Percentiles rank a stretch among this genome's conserved stretches.
Evolutionary conservation across 2,113 vertebrate genomes (phyloP).

Genomic region (Fulmarus glacialis): DNA sequence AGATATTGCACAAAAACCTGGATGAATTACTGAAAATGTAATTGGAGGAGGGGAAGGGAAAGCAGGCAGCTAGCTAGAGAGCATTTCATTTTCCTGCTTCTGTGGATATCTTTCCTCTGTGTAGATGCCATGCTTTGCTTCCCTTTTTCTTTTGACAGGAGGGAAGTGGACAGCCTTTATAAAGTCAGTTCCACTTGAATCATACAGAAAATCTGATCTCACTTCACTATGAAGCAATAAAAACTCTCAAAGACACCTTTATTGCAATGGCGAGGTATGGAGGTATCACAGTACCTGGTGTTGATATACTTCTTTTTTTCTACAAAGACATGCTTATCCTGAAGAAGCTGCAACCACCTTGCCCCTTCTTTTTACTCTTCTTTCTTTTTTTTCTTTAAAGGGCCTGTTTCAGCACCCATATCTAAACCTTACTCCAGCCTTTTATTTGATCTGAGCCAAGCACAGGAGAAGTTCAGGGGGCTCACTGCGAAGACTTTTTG

Average conservation of each 20-base stretch:
- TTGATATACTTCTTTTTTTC: background rate
- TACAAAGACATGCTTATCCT: background rate
- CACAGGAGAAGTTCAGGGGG: background rate
- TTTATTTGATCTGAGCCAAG: background rate
- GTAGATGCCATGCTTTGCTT: background rate
- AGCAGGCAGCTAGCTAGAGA: background rate
- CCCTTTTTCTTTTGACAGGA: background rate
- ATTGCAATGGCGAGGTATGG: background rate
- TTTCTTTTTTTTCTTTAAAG: background rate
- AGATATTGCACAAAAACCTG: background rate
- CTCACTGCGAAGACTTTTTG: background rate
- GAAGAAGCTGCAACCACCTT: background rate
- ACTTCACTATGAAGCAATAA: background rate
- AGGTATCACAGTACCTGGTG: background rate
- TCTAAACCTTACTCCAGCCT: background rate
- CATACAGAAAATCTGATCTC: background rate
- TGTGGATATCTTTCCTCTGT: background rate
- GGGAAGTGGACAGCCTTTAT: background rate
- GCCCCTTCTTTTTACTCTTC: background rate
- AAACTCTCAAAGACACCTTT: background rate
- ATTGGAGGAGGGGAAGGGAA: background rate
- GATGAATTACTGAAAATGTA: background rate
- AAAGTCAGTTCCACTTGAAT: background rate
- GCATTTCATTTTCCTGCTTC: background rate
- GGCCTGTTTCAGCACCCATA: background rate